phyloP scores from a whole-genome alignment of 2,888 invertebrate genomes.

The Chalcis sispes region DNA sequence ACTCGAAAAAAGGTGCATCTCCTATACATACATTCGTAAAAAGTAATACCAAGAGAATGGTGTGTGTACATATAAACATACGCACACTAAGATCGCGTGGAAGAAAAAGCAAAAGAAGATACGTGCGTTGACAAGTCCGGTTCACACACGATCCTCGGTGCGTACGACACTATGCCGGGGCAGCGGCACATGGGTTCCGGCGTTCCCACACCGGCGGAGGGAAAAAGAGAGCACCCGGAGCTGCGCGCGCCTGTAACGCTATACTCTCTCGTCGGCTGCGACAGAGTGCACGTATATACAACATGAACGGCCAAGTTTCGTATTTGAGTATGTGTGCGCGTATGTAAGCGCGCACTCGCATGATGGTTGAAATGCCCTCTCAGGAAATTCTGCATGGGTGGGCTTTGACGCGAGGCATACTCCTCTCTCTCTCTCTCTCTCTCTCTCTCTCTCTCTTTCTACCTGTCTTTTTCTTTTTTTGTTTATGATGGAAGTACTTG shows the following conservation, averaged over 20 bases:
- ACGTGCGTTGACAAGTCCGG: constrained; percentile 52
- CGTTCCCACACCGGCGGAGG: constrained; percentile 50
- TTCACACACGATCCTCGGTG: constrained; percentile 40
- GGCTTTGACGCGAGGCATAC: constrained; percentile 47
- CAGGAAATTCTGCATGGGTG: constrained; percentile 67
- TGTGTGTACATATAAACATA: too few species aligned
- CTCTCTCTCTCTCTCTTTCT: too few species aligned
- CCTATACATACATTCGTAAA: neutral
- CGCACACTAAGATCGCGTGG: neutral
- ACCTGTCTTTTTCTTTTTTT: too few species aligned
- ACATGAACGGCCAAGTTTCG: constrained; percentile 30
- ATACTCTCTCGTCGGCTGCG: constrained; percentile 36
- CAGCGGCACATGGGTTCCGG: too few species aligned
- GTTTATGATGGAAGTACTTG: too few species aligned
- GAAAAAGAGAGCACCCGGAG: constrained; percentile 38
- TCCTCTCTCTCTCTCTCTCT: too few species aligned
- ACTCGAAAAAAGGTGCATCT: too few species aligned
- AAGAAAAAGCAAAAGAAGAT: constrained; percentile 25
- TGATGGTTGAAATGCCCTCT: too few species aligned
- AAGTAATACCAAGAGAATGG: too few species aligned
- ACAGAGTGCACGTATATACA: neutral
- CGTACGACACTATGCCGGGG: too few species aligned
- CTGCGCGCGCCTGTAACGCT: constrained; percentile 49
- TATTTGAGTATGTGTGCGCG: neutral
- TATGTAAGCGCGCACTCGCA: constrained; percentile 53